These are phyloP conservation scores for Metaphire vulgaris DNA, from an alignment of 1,140 invertebrate species.

Conservation along the genomic window DNA sequence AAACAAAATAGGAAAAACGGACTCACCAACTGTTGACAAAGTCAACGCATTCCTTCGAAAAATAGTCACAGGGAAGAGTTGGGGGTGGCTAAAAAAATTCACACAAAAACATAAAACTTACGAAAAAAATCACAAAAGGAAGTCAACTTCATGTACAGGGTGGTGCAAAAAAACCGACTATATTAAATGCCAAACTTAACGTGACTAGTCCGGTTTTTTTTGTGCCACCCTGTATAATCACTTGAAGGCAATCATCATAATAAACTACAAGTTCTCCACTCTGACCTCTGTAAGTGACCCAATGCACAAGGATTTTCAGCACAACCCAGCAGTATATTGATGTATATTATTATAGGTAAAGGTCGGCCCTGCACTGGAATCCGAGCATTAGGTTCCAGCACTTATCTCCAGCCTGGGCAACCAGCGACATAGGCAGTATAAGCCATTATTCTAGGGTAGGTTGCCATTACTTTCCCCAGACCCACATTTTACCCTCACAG, in stretches of 20 bases:
- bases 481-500: too few relatives aligned
- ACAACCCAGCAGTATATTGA: not conserved
- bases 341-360: not conserved
- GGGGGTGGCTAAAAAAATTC: constrained; percentile 61
- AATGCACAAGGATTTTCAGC: not conserved
- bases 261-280: not conserved
- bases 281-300: not conserved
- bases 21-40: constrained; percentile 84
- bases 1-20: too few relatives aligned
- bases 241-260: not conserved
- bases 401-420: too few relatives aligned
- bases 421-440: too few relatives aligned
- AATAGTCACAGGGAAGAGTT: constrained; percentile 79
- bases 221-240: too few relatives aligned
- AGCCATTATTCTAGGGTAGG: too few relatives aligned
- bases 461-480: too few relatives aligned
- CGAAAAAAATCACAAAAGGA: not conserved
- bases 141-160: not conserved
- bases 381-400: too few relatives aligned
- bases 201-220: too few relatives aligned
- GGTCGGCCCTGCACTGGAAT: too few relatives aligned
- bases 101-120: constrained; percentile 25
- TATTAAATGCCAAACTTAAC: too few relatives aligned
- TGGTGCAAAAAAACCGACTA: too few relatives aligned
- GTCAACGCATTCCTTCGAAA: constrained; percentile 84